Evolutionary conservation across 2,113 vertebrate genomes (phyloP).

Genomic region (Chaetodon auriga): DNA sequence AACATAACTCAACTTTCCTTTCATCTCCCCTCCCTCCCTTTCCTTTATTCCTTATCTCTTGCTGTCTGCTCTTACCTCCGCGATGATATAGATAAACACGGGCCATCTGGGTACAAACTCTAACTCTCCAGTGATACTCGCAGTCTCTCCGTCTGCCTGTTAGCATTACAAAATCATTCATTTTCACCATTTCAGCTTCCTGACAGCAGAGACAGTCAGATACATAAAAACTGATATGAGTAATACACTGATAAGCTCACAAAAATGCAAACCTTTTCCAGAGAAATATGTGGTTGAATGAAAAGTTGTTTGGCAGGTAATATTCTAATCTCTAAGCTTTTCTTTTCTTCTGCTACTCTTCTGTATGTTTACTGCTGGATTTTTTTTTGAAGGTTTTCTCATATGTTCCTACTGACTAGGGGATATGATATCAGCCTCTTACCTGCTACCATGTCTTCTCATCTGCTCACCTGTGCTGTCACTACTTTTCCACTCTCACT

Average conservation of each 20-base stretch:
- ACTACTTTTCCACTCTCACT: too few relatives aligned
- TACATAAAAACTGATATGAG: constrained; percentile 7
- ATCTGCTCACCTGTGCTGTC: too few relatives aligned
- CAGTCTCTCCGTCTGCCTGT: constrained; percentile 27
- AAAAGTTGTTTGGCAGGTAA: not conserved
- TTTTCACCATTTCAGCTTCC: constrained; percentile 10
- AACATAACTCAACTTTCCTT: constrained; percentile 46
- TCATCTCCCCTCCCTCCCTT: constrained; percentile 20
- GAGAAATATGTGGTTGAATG: not conserved
- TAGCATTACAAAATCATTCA: constrained; percentile 37
- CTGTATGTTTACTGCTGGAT: not conserved
- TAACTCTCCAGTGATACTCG: constrained; percentile 24
- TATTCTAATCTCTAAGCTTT: not conserved
- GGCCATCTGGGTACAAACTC: constrained; percentile 46
- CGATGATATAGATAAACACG: constrained; percentile 55
- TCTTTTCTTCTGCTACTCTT: not conserved
- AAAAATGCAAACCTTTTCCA: not conserved
- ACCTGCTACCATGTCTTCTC: too few relatives aligned
- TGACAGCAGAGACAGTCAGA: constrained; percentile 15
- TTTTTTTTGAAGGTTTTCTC: not conserved
- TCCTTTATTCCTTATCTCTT: constrained; percentile 28
- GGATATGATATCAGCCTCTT: too few relatives aligned
- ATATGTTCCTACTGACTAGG: too few relatives aligned
- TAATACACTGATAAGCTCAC: constrained; percentile 30
- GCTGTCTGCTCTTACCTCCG: constrained; percentile 42